Evolutionary conservation across 2,113 vertebrate genomes (phyloP), one percentile per base, ranked within the genome.

Genomic region (Columba janthina): DNA sequence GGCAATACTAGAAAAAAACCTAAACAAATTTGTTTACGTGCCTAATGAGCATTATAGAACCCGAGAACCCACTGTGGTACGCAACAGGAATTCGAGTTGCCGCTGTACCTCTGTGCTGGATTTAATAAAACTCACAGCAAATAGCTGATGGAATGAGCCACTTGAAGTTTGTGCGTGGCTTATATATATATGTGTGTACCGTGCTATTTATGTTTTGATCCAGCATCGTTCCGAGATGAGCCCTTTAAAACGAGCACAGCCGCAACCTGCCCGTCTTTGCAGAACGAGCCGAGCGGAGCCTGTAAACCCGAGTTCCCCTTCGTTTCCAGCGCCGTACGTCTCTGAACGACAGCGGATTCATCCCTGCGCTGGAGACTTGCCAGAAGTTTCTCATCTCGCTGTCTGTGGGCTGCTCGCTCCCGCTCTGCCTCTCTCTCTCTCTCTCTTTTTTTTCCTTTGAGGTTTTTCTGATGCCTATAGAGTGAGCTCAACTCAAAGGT

Each of bases 331-430:
- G 57, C 97, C 77, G 31, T 88, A 36, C 58, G 46, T 90, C 96
- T 94, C 95, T 89, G 94, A 96, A 96, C 90, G 96, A 36, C 97
- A 85, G 96, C 92, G 85, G 88, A 87, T 98, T 96, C 97, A 72
- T 97, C 90, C 96, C 97, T 71, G 94, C 84, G 79, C 97, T 98
- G 98, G 98, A 98, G 96, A 96, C 93, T 94, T 78, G 98, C 97
- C 98, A 98, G 96, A 85, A 98, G 92, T 97, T 98, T 80, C 97
- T 96, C 97, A 82, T 97, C 97, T 94, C 65, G 83, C 97, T 96
- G 95, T 77, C 97, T 97, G 94, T 67, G 94, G 60, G 96, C 97
- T 97, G 97, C 93, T 78, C 75, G 31, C 93, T 96, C 71, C 66
- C 10, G 11, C 94, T 51, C 89, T 31, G 65, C 9, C 87, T 87